Evolutionary conservation across 2,888 invertebrate species (phyloP).

Genomic region (Andrena haemorrhoa): DNA sequence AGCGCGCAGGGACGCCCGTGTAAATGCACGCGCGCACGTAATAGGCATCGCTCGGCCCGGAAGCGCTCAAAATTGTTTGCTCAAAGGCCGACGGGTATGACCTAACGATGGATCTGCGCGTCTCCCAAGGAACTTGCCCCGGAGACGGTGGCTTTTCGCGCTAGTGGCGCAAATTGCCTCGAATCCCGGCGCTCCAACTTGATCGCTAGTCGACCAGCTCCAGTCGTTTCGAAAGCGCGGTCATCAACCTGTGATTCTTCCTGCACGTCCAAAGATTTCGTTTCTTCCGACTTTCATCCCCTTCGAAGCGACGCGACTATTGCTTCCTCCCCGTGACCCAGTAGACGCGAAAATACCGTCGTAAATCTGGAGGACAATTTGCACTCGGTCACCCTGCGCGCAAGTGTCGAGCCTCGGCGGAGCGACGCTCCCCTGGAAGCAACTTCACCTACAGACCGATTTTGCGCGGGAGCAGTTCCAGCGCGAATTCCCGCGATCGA

Average conservation of each 20-base stretch:
- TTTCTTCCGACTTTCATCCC: no score
- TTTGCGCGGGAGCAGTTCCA: no score
- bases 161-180: background rate
- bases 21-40: conserved; percentile 63
- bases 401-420: no score
- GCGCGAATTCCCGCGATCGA: background rate
- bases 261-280: no score
- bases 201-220: background rate
- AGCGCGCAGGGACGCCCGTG: conserved; percentile 4
- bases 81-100: conserved; percentile 69
- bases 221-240: conserved; percentile 1
- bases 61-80: conserved; percentile 80
- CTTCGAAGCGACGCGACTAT: no score
- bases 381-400: no score
- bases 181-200: background rate
- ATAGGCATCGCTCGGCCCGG: conserved; percentile 73
- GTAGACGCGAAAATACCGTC: no score
- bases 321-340: no score
- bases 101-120: background rate
- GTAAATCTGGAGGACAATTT: no score
- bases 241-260: background rate
- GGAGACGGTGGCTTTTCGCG: background rate
- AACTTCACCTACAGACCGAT: background rate
- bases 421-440: no score
- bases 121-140: background rate